These are phyloP conservation scores for Drosophila rhopaloa DNA, from an alignment of 1,140 invertebrate species.

Conservation along the genomic window DNA sequence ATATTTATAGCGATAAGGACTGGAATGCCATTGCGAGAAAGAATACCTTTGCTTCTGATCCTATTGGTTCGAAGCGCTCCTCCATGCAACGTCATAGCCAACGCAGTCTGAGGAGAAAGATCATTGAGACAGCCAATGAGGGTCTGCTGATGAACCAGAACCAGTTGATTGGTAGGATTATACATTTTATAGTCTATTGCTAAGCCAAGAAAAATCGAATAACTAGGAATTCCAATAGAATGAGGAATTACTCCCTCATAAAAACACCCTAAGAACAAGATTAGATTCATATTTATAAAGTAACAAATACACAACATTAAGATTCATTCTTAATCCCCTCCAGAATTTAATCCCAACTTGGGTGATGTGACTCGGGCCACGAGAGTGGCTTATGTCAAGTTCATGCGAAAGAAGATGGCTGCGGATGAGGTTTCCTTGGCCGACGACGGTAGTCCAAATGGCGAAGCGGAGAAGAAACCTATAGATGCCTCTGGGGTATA, in stretches of 20 bases:
- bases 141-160: conserved; percentile 77
- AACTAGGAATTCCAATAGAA: too few species aligned
- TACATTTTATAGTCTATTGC: too few species aligned
- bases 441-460: conserved; percentile 33
- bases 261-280: too few species aligned
- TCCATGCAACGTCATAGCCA: conserved; percentile 87
- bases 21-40: conserved; percentile 93
- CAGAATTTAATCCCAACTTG: conserved; percentile 92
- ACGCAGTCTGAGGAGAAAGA: conserved; percentile 89
- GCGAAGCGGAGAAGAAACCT: conserved; percentile 39
- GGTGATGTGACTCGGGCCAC: conserved; percentile 90
- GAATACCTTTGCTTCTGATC: conserved; percentile 89
- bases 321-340: not conserved
- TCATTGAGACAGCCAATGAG: conserved; percentile 87
- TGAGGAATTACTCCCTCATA: too few species aligned
- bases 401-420: conserved; percentile 89
- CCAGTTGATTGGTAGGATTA: conserved; percentile 85
- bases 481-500: conserved; percentile 51
- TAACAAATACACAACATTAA: too few species aligned
- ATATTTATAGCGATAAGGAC: conserved; percentile 87
- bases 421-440: conserved; percentile 73
- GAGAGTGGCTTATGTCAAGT: conserved; percentile 93
- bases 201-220: too few species aligned
- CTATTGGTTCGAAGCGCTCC: conserved; percentile 91
- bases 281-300: too few species aligned